Conservation (phyloP, 2,113 vertebrate species). For the Campylorhamphus procurvoides region DNA sequence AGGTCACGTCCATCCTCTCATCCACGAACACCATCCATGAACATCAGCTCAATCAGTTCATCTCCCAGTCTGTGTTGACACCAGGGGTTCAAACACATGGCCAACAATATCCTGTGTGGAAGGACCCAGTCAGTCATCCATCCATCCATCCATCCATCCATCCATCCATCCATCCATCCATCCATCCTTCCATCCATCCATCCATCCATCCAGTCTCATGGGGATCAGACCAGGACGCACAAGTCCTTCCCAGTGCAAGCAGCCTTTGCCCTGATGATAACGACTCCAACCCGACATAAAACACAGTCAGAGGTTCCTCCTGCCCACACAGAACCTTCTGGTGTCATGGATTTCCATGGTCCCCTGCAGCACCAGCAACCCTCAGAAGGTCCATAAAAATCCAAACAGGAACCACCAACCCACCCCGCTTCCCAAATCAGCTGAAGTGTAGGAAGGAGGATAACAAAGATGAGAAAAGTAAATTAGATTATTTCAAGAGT, state of each 20-base stretch:
- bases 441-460: background rate
- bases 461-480: background rate
- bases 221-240: background rate
- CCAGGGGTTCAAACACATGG: background rate
- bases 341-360: rapidly evolving
- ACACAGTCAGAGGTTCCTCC: background rate
- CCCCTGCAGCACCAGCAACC: background rate
- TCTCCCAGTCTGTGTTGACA: background rate
- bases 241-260: background rate
- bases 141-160: too few relatives aligned
- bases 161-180: too few relatives aligned
- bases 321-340: background rate
- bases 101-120: background rate
- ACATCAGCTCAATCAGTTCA: background rate
- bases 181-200: background rate
- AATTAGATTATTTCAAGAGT: background rate
- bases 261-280: background rate
- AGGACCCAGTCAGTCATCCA: background rate
- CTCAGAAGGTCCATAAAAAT: background rate
- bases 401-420: background rate
- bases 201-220: background rate
- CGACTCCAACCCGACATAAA: background rate
- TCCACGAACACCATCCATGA: background rate
- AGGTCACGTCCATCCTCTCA: background rate
- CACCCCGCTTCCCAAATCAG: background rate